Base-by-base conservation (phyloP, 2,797 vertebrate genomes). In the Gambusia yucatana region DNA sequence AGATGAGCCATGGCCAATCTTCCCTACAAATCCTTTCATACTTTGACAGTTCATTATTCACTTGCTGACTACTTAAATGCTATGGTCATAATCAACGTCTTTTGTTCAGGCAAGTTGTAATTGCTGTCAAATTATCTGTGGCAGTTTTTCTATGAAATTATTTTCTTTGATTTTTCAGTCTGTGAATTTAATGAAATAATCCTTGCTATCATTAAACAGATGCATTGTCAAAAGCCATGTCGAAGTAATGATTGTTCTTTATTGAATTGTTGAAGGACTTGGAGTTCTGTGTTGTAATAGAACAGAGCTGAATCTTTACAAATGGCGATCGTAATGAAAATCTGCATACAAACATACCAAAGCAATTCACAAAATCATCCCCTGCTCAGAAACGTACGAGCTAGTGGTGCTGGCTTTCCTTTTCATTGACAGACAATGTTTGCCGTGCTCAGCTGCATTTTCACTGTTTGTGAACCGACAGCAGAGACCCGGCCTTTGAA, bases 351-450 rank as follows among this genome's bases (percentile, higher is more conserved):
- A 52, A 72, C n/a, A 52, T 5, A 73, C 41, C 73, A 69, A 8
- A 48, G 41, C 70, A 25, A 41, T 10, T 47, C 41, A 71, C 55
- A 72, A 65, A 77, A 52, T 78, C 36, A 28, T 61, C 67, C 46
- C 43, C 67, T 76, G 25, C 30, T 77, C 72, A 78, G 52, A 80
- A 48, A 80, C 84, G 75, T 61, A 43, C 47, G 44, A 77, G 83
- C 90, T 90, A 83, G 75, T 63, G 75, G 17, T 87, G 57, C 92
- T 91, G 83, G 87, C 80, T 55, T 80, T 73, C 78, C 80, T 87
- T 70, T 86, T 82, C 84, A 70, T 79, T 89, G 88, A 87, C 84
- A 88, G 85, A 88, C 90, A 71, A 77, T 93, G 87, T 84, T 87
- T 81, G 55, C 75, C 80, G 43, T 75, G 84, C 82, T 87, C 82